These are phyloP conservation scores for Ooceraea biroi DNA, from an alignment of 1,140 invertebrate species.

Conservation along the genomic window DNA sequence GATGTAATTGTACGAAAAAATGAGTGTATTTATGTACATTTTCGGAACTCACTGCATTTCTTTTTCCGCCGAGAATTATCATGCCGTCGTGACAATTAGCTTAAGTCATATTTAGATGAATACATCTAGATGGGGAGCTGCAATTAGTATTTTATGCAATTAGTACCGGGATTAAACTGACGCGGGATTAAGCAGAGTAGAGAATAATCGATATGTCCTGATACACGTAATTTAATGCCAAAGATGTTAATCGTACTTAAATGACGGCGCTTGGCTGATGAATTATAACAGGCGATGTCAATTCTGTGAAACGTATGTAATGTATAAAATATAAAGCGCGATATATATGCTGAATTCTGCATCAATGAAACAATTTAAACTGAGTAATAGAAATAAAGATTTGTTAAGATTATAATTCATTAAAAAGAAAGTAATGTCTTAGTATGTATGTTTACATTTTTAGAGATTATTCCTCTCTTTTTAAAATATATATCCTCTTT, in stretches of 20 bases:
- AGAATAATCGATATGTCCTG: constrained; percentile 46
- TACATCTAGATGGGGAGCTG: constrained; percentile 25
- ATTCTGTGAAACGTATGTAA: constrained; percentile 32
- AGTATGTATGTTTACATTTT: constrained; percentile 13
- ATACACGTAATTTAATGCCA: constrained; percentile 40
- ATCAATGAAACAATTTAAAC: constrained; percentile 34
- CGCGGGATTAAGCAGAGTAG: constrained; percentile 48
- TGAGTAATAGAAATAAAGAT: neutral
- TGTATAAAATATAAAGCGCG: constrained; percentile 39
- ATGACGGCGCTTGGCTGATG: constrained; percentile 39
- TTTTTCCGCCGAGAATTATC: constrained; percentile 57
- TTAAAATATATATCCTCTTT: constrained; percentile 4
- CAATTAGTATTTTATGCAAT: constrained; percentile 22
- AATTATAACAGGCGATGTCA: constrained; percentile 18
- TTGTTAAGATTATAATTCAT: constrained; percentile 28
- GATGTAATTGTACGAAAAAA: constrained; percentile 66
- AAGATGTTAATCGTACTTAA: constrained; percentile 41
- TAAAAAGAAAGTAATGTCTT: constrained; percentile 10
- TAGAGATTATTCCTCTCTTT: neutral
- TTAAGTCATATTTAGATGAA: constrained; percentile 28
- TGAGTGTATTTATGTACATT: constrained; percentile 76
- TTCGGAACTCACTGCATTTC: constrained; percentile 55
- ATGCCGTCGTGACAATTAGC: constrained; percentile 48
- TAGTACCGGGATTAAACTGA: constrained; percentile 50
- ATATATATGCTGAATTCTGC: constrained; percentile 46